These are phyloP conservation scores for Brachionus asplanchnoidis DNA, from an alignment of 1,140 invertebrate species.

Conservation along the genomic window DNA sequence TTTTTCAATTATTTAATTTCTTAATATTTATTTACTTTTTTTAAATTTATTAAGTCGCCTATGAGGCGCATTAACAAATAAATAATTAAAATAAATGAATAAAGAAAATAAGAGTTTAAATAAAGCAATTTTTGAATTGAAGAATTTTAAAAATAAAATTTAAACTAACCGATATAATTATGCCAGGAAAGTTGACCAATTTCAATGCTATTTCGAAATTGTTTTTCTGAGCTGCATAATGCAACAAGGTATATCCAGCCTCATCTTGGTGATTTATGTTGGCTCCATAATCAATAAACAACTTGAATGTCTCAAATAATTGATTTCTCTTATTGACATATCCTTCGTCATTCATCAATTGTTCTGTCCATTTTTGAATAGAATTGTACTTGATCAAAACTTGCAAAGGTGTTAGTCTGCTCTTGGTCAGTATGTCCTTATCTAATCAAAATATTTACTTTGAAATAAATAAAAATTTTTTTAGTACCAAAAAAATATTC, in stretches of 20 bases:
- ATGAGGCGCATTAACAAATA: not conserved
- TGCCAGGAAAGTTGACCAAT: not conserved
- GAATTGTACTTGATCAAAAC: conserved; percentile 36
- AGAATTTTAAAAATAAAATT: not conserved
- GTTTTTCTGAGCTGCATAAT: conserved; percentile 18
- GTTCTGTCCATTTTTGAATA: conserved; percentile 3
- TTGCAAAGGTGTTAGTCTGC: conserved; percentile 6
- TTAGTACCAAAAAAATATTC: conserved; percentile 13
- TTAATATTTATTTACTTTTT: not conserved
- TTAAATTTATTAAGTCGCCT: not conserved
- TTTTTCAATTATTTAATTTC: not conserved
- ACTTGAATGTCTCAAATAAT: conserved; percentile 6
- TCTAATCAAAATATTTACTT: not conserved
- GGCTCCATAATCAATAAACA: not conserved
- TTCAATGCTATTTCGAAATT: not conserved
- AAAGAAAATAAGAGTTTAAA: too few species aligned
- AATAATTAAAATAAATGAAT: not conserved
- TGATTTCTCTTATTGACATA: not conserved
- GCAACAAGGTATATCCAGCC: not conserved
- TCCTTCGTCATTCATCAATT: not conserved
- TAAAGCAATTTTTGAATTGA: too few species aligned
- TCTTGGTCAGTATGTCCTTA: conserved; percentile 17
- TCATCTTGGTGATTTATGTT: conserved; percentile 27
- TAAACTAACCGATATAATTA: not conserved
- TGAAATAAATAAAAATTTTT: not conserved